Base-by-base conservation (phyloP, 2,888 invertebrate genomes). In the Dolomedes plantarius region DNA sequence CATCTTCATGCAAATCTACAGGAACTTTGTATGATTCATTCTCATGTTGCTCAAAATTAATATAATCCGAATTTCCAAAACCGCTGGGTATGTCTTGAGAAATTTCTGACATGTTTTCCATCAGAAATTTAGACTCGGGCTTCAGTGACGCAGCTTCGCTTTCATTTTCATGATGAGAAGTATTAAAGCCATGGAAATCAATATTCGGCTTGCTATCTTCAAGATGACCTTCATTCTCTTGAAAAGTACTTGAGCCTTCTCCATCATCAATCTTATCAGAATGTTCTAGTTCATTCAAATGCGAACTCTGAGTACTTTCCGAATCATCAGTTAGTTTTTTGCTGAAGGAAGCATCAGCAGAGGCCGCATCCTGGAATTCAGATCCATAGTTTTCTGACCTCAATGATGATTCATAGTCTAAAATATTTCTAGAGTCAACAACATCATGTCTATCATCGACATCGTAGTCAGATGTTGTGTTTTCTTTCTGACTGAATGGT, bases 361-460 rank as follows among this genome's bases (percentile, higher is more conserved):
- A 23, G 46, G 9, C 46, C 36, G 6, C 46, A 46, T 46, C 13
- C 16, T 46, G 23, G 56, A 5, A 23, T 16, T 16, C 56, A 46
- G 46, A 16, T 7, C n/a, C 56, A 16, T 16, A 23, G 23, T 6
- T 56, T 3, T 9, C 2, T 13, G 11, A 2, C 2, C 23, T 16
- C 5, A 5, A 3, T 6, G 19, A 23, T 23, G 23, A 23, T 23
- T 56, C 56, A 23, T 56, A 16, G 6, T 56, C 23, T 23, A 56
- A 23, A 1, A 56, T 23, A 19, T 56, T 23, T 5, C 5, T 56
- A 1, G 56, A 56, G 16, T 46, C 9, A 2, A 46, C 64, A n/a
- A 69, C 50, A 16, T 50, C 62, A 50, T 77, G 23, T 41, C 62
- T 67, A 39, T 81, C 81, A n/a, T 69, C 74, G 29, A n/a, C 28